Percentiles rank a stretch among this genome's conserved stretches.
Evolutionary conservation across 2,797 vertebrate genomes (phyloP).

Genomic region (Rhinatrema bivittatum): DNA sequence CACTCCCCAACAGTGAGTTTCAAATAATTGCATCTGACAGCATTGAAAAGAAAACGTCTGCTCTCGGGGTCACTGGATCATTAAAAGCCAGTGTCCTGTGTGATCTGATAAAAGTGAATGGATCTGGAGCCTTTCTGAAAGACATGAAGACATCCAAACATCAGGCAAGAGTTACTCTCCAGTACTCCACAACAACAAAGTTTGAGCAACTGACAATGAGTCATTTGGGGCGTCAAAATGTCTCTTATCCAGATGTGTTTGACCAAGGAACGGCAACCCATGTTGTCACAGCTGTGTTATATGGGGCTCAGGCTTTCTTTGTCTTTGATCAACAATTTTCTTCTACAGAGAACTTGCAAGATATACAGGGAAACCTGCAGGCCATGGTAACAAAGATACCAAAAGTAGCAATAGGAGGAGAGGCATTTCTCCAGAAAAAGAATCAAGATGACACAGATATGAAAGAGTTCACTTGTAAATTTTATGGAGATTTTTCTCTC

Average conservation of each 20-base stretch:
- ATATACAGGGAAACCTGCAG: neutral
- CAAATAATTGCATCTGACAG: neutral
- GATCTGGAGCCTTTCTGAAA: neutral
- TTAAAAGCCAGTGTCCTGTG: neutral
- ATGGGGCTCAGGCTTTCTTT: constrained; percentile 1
- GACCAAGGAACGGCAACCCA: constrained; percentile 3
- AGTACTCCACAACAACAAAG: neutral
- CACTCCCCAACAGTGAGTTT: neutral
- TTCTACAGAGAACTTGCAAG: neutral
- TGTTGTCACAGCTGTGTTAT: constrained; percentile 7
- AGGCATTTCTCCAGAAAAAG: neutral
- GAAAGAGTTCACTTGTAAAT: neutral
- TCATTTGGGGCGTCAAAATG: neutral
- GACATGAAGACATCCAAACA: neutral
- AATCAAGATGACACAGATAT: neutral
- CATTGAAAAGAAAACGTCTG: neutral
- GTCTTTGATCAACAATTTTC: neutral
- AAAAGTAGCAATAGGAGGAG: fast-evolving
- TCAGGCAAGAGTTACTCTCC: neutral
- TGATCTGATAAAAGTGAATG: neutral
- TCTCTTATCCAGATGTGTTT: neutral
- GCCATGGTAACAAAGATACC: neutral
- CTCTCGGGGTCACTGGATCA: neutral
- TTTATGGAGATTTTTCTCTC: constrained; percentile 8
- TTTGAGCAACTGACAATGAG: neutral